Evolutionary conservation across 2,797 vertebrate genomes (phyloP).

Genomic region (Sebastes vulpes): DNA sequence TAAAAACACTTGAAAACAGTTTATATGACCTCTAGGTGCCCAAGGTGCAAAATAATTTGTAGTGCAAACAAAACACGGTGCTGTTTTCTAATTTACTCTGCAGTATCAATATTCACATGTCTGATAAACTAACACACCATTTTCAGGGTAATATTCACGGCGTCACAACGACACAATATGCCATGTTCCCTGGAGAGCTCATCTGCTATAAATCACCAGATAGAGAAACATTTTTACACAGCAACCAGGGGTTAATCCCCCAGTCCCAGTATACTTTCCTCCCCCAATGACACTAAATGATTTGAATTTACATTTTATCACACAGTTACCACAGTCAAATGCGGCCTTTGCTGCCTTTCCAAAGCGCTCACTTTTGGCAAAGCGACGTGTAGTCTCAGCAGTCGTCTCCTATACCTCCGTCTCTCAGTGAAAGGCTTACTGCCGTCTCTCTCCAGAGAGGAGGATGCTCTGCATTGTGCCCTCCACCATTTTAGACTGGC

Average conservation of each 20-base stretch:
- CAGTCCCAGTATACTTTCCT: background rate
- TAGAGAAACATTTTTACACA: background rate
- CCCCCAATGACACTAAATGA: constrained; percentile 32
- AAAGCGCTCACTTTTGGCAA: constrained; percentile 32
- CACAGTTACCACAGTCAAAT: constrained; percentile 34
- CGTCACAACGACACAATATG: background rate
- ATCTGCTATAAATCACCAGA: background rate
- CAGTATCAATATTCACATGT: background rate
- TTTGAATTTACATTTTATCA: constrained; percentile 41
- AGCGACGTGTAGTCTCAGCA: constrained; percentile 64
- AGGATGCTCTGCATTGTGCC: constrained; percentile 54
- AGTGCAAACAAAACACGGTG: background rate
- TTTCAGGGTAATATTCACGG: background rate
- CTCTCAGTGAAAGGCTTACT: constrained; percentile 56
- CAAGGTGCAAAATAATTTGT: background rate
- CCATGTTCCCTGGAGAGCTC: background rate
- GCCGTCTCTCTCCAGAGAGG: constrained; percentile 64
- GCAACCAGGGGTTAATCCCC: constrained; percentile 14
- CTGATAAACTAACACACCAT: background rate
- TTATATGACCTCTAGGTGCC: background rate
- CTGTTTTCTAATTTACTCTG: background rate
- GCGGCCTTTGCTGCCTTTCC: constrained; percentile 31
- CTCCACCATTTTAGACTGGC: constrained; percentile 73
- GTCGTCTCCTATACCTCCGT: constrained; percentile 53
- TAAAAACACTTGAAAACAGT: background rate